These are phyloP conservation scores for Tetrax tetrax DNA, from an alignment of 2,113 vertebrate species.

Conservation along the genomic window DNA sequence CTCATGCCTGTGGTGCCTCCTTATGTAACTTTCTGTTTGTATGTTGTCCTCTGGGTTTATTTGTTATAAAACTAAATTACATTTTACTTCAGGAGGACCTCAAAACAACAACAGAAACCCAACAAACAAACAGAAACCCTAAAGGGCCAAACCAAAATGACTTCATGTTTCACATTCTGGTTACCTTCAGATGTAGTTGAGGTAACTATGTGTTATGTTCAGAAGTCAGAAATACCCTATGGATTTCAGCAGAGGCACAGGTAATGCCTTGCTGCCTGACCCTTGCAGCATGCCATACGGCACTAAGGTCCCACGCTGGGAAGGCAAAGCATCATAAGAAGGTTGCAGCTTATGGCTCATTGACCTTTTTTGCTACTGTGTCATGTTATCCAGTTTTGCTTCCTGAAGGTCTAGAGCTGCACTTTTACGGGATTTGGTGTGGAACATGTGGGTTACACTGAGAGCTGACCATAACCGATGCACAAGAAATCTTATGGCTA, in stretches of 20 bases:
- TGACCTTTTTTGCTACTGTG: neutral
- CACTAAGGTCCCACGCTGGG: neutral
- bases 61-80: neutral
- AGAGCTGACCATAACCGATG: accelerated
- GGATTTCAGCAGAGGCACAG: neutral
- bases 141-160: neutral
- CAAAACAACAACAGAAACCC: neutral
- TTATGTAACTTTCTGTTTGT: neutral
- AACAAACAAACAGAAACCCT: neutral
- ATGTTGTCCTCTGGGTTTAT: neutral
- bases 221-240: neutral
- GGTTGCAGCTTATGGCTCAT: neutral
- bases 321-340: neutral
- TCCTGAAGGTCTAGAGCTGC: neutral
- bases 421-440: neutral
- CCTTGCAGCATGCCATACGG: neutral
- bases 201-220: neutral
- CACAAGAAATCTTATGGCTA: neutral
- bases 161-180: neutral
- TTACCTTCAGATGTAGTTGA: neutral
- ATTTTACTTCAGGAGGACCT: neutral
- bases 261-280: neutral
- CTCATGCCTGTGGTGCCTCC: neutral
- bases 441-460: accelerated
- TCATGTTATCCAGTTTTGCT: neutral